phyloP scores from a whole-genome alignment of 2,113 vertebrate species.

The Andinoacara biseriatus region DNA sequence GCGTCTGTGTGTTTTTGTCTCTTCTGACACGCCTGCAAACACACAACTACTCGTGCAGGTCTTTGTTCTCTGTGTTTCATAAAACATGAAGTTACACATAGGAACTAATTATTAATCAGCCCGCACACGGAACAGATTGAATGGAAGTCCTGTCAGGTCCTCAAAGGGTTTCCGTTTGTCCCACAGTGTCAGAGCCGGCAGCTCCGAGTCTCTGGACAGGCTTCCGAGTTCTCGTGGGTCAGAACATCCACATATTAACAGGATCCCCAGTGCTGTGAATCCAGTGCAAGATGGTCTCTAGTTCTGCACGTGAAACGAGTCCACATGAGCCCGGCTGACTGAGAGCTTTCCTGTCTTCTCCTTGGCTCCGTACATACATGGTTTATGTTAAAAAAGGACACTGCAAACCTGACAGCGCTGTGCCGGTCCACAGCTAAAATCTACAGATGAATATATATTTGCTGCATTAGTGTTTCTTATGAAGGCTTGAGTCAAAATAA shows the following conservation, averaged over 20 bases:
- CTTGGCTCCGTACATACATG: neutral
- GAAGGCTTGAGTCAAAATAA: neutral
- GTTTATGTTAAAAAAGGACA: too few species aligned
- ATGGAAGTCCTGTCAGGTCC: neutral
- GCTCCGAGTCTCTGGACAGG: too few species aligned
- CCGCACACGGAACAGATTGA: neutral
- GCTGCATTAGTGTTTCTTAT: neutral
- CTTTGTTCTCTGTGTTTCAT: neutral
- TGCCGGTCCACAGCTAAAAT: neutral
- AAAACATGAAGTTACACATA: neutral
- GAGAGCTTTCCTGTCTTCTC: neutral
- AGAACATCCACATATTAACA: neutral
- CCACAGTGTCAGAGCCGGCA: too few species aligned
- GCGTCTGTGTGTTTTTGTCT: constrained; percentile 6
- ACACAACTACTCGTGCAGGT: constrained; percentile 15
- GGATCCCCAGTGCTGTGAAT: too few species aligned
- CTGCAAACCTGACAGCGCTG: neutral
- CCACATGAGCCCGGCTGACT: fast-evolving
- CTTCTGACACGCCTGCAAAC: neutral
- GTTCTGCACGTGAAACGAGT: neutral
- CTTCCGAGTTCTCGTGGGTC: neutral
- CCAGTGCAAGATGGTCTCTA: neutral
- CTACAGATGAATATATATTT: too few species aligned
- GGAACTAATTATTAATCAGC: constrained; percentile 2
- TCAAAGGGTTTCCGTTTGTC: too few species aligned